Percentiles rank a stretch among this genome's conserved stretches.
Evolutionary conservation across 2,888 invertebrate species (phyloP).

Genomic region (Cyclophora punctaria): DNA sequence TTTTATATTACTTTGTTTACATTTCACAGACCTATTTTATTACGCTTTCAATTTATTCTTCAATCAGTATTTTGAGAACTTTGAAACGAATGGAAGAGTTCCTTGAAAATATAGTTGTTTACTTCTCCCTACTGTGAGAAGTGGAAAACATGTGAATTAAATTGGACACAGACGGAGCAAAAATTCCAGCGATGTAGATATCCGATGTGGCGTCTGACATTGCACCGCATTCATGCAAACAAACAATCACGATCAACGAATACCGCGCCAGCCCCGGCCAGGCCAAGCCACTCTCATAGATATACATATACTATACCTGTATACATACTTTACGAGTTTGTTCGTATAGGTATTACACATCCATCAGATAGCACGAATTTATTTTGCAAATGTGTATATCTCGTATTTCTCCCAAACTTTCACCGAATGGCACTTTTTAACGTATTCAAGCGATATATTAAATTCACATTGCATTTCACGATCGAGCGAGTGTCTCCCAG

Average conservation of each 20-base stretch:
- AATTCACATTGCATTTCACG: slow-evolving; percentile 21
- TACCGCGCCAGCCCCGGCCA: slow-evolving; percentile 29
- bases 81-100: too few species aligned
- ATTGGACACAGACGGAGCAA: slow-evolving; percentile 11
- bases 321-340: not conserved
- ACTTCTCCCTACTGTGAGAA: too few species aligned
- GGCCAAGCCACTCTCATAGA: slow-evolving; percentile 36
- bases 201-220: slow-evolving; percentile 30
- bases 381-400: slow-evolving; percentile 39
- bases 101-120: too few species aligned
- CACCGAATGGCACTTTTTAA: slow-evolving; percentile 21
- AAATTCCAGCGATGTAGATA: slow-evolving; percentile 24
- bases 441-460: slow-evolving; percentile 17
- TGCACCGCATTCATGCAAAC: slow-evolving; percentile 41
- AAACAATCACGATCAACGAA: slow-evolving; percentile 53
- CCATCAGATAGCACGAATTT: slow-evolving; percentile 42
- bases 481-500: slow-evolving; percentile 24
- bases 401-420: slow-evolving; percentile 36
- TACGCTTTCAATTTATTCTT: too few species aligned
- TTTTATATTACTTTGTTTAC: too few species aligned
- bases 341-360: slow-evolving; percentile 49
- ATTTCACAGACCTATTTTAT: too few species aligned
- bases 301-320: slow-evolving; percentile 32
- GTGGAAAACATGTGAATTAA: not conserved
- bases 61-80: too few species aligned